Evolutionary conservation across 2,797 vertebrate species (phyloP).

Genomic region (Masticophis lateralis): DNA sequence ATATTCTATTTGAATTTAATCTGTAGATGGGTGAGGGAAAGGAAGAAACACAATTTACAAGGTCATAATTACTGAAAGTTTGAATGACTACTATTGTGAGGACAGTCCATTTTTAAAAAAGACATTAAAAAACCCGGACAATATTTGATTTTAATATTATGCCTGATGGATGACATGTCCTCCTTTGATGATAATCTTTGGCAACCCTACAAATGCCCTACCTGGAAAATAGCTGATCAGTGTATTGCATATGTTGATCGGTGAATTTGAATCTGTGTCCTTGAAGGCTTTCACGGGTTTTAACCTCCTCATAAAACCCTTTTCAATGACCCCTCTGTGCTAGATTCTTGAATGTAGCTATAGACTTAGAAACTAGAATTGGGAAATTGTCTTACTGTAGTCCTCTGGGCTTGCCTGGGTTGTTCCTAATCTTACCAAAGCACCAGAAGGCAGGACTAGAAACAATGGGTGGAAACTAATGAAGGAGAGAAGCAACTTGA

Average conservation of each 20-base stretch:
- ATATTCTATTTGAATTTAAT: neutral
- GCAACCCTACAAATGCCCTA: neutral
- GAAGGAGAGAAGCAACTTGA: no score
- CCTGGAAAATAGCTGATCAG: neutral
- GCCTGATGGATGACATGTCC: neutral
- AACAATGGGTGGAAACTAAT: no score
- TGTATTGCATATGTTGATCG: neutral
- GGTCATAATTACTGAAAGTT: neutral
- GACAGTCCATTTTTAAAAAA: neutral
- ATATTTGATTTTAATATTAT: neutral
- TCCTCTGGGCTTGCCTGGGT: neutral
- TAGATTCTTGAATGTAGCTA: neutral
- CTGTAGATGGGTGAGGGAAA: neutral
- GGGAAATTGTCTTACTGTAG: neutral
- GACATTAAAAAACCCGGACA: neutral
- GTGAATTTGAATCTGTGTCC: neutral
- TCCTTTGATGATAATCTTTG: neutral
- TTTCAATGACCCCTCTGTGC: neutral
- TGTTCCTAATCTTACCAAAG: neutral
- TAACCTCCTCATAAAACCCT: neutral
- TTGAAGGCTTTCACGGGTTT: neutral
- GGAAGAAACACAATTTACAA: neutral
- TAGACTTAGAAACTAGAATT: no score
- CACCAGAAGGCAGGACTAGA: no score
- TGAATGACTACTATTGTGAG: neutral